A percentile compares a stretch with the other conserved stretches of the same genome.
Evolutionary conservation across 2,888 invertebrate species (phyloP).

Genomic region (Zygogramma bicolorata): DNA sequence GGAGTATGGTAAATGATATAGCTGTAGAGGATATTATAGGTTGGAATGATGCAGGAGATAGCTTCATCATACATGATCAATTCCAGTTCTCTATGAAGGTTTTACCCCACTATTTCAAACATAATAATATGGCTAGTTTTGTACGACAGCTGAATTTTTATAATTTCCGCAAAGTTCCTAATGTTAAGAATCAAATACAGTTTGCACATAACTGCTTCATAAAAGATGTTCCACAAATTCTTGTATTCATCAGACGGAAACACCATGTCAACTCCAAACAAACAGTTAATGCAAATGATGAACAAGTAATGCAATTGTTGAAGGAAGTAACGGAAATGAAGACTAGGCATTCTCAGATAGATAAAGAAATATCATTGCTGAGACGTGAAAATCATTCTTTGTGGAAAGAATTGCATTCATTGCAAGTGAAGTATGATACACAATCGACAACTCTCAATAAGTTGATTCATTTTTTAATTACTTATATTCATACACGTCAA

Average conservation of each 20-base stretch:
- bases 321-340: conserved; percentile 48
- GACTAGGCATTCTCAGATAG: conserved; percentile 46
- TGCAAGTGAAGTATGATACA: conserved; percentile 52
- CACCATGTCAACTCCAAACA: conserved; percentile 23
- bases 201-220: conserved; percentile 93
- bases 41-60: conserved; percentile 73
- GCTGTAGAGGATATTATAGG: conserved; percentile 50
- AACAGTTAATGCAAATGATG: conserved; percentile 24
- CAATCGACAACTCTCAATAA: conserved; percentile 55
- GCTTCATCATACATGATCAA: conserved; percentile 94
- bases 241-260: conserved; percentile 85
- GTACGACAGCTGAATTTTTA: conserved; percentile 98
- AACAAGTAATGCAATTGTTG: conserved; percentile 42
- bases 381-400: conserved; percentile 54
- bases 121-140: conserved; percentile 98
- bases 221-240: conserved; percentile 83
- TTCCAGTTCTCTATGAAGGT: conserved; percentile 89
- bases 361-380: conserved; percentile 47
- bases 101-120: conserved; percentile 95
- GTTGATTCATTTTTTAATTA: conserved; percentile 54
- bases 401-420: conserved; percentile 52
- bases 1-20: conserved; percentile 55
- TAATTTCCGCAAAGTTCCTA: conserved; percentile 94
- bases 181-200: conserved; percentile 90
- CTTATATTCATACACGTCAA: conserved; percentile 53